Conservation (phyloP, 1,140 invertebrate genomes). For the Leptinotarsa lineolata region DNA sequence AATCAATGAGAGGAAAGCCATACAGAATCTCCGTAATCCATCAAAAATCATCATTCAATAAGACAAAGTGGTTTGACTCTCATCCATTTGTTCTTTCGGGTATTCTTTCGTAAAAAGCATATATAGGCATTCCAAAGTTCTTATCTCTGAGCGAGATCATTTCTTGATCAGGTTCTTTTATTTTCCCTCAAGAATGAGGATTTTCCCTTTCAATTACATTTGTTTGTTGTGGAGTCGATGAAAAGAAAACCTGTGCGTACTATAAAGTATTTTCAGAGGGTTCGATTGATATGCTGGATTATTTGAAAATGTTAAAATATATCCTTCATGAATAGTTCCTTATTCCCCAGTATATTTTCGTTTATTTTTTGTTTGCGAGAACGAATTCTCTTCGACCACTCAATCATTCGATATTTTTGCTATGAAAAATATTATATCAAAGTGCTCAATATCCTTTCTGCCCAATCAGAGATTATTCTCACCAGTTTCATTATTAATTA, state of each 20-base stretch:
- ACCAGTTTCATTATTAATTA: too few relatives aligned
- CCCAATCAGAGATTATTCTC: too few relatives aligned
- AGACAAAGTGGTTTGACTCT: neutral
- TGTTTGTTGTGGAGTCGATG: neutral
- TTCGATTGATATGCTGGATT: neutral
- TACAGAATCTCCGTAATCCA: neutral
- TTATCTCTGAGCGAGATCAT: neutral
- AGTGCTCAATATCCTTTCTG: too few relatives aligned
- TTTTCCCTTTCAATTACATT: neutral
- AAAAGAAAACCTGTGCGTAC: neutral
- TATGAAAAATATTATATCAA: too few relatives aligned
- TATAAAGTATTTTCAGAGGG: neutral
- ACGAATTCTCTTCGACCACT: too few relatives aligned
- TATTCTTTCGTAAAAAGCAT: neutral
- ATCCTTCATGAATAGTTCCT: too few relatives aligned
- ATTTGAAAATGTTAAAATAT: too few relatives aligned
- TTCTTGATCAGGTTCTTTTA: neutral
- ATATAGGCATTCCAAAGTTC: neutral
- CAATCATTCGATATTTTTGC: too few relatives aligned
- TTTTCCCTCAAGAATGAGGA: neutral
- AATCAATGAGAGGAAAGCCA: too few relatives aligned
- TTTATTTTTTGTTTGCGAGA: too few relatives aligned
- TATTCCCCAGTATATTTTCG: too few relatives aligned
- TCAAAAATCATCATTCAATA: slow-evolving; percentile 4
- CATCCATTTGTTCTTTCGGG: neutral